A percentile compares a stretch with the other conserved stretches of the same genome.
These are phyloP conservation scores for Ptycholaimellus sp. DNA, from an alignment of 2,888 invertebrate genomes.

Conservation along the genomic window DNA sequence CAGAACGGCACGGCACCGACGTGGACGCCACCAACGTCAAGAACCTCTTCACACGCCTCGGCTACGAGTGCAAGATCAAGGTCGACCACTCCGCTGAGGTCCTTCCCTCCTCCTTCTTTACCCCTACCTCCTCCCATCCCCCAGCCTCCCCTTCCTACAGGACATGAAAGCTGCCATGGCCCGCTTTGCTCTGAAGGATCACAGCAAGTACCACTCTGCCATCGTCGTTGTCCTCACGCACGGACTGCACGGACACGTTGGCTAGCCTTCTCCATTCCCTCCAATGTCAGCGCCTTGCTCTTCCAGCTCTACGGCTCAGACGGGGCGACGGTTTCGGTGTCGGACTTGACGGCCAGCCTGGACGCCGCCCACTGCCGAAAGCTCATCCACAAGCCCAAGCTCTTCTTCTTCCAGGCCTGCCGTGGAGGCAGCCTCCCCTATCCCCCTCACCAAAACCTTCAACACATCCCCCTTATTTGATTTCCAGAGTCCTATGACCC, in stretches of 20 bases:
- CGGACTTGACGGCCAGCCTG: slow-evolving; percentile 11
- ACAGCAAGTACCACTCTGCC: slow-evolving; percentile 8
- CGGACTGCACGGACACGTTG: slow-evolving; percentile 18
- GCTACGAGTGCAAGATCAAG: slow-evolving; percentile 7
- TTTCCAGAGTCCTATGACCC: slow-evolving; percentile 4
- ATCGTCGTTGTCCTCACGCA: slow-evolving; percentile 20
- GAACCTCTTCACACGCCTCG: slow-evolving; percentile 5
- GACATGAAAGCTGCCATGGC: slow-evolving; percentile 11
- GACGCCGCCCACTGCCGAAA: slow-evolving; percentile 15
- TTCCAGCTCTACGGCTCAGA: slow-evolving; percentile 7
- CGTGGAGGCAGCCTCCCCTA: slow-evolving; percentile 20
- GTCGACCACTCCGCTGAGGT: slow-evolving; percentile 9
- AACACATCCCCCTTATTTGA: too few relatives aligned
- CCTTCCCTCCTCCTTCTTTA: not conserved
- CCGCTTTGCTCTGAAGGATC: slow-evolving; percentile 11
- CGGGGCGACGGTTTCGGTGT: slow-evolving; percentile 1
- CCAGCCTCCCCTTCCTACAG: slow-evolving; percentile 9
- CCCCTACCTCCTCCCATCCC: too few relatives aligned
- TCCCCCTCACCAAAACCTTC: too few relatives aligned
- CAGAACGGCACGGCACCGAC: slow-evolving; percentile 7
- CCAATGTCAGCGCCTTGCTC: too few relatives aligned
- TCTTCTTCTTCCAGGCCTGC: slow-evolving; percentile 24
- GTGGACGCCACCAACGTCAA: slow-evolving; percentile 6
- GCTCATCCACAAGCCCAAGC: slow-evolving; percentile 21
- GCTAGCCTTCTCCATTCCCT: slow-evolving; percentile 7